Base-by-base conservation (phyloP, 2,113 vertebrate genomes). In the Mixornis gularis region DNA sequence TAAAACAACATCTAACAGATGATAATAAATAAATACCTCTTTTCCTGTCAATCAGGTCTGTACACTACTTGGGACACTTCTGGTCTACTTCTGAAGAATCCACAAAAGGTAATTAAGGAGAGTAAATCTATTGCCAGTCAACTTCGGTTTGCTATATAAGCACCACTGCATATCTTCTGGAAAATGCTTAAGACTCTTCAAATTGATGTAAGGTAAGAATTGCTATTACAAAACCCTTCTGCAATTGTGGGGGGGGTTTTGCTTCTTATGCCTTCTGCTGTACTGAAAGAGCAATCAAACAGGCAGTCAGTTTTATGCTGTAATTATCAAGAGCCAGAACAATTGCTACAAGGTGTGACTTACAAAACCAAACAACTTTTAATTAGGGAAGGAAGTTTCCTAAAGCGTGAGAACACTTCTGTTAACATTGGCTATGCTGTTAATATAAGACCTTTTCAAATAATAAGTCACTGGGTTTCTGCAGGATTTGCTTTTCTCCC, bases 321-420 rank as follows among this genome's bases (percentile, higher is more conserved):
- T 64, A 92, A 92, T 84, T 90, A 60, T 77, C 44, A 71, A 83
- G 65, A 78, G 62, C 79, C 78, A 79, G 69, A 36, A 80, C 41
- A 86, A 64, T 49, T 91, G 56, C 56, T 78, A 80, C 72, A 76
- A 88, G 60, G 62, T 17, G 58, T 53, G 38, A 95, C 32, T 83
- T 89, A 78, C 6, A 73, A 92, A 94, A 58, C 49, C 73, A 69
- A 92, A 64, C 30, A 73, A 84, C 69, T 81, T 90, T 86, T 84
- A 88, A 94, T 93, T 62, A 86, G 77, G 44, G 62, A 68, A 56
- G 51, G 29, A 84, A 74, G 49, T 64, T 90, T 93, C 84, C 74
- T 71, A 76, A 84, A 90, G 53, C 58, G 52, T 32, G 20, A 89
- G 34, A 71, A 92, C 32, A 30, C 15, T 88, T 70, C n/a, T 34